phyloP scores from a whole-genome alignment of 2,888 invertebrate species.

The Lagria hirta region DNA sequence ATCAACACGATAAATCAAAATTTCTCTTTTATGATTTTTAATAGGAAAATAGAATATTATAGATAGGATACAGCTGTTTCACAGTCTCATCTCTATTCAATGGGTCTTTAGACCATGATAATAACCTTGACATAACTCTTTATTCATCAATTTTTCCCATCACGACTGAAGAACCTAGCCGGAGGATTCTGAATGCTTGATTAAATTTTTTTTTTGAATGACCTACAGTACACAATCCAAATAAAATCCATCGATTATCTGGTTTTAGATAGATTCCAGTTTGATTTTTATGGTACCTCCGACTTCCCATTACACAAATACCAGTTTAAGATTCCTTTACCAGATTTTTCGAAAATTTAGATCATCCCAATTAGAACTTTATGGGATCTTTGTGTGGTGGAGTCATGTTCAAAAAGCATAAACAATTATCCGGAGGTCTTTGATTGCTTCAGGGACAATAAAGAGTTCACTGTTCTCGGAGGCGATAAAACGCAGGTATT shows the following conservation, averaged over 20 bases:
- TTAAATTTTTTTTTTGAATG: constrained; percentile 21
- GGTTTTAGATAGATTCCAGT: too few relatives aligned
- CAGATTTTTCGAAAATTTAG: too few relatives aligned
- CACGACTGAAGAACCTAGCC: constrained; percentile 28
- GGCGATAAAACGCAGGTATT: constrained; percentile 31
- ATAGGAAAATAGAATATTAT: too few relatives aligned
- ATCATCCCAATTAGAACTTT: too few relatives aligned
- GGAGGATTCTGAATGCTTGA: constrained; percentile 24
- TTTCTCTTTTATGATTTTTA: too few relatives aligned
- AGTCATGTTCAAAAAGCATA: constrained; percentile 23
- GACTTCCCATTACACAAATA: too few relatives aligned
- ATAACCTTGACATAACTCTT: constrained; percentile 35
- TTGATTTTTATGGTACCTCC: too few relatives aligned
- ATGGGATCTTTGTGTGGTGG: too few relatives aligned
- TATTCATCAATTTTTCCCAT: constrained; percentile 36
- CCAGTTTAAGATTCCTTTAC: too few relatives aligned
- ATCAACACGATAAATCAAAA: constrained; percentile 21
- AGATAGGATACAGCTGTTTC: constrained; percentile 10
- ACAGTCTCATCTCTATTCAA: constrained; percentile 15
- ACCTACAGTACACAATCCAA: constrained; percentile 12
- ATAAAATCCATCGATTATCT: constrained; percentile 5
- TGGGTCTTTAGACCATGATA: constrained; percentile 28
- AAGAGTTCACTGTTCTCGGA: constrained; percentile 38
- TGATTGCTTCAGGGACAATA: constrained; percentile 37
- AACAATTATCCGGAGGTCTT: constrained; percentile 32